Evolutionary conservation across 1,140 invertebrate species (phyloP).

Genomic region (Pseudomyrmex flavicornis): DNA sequence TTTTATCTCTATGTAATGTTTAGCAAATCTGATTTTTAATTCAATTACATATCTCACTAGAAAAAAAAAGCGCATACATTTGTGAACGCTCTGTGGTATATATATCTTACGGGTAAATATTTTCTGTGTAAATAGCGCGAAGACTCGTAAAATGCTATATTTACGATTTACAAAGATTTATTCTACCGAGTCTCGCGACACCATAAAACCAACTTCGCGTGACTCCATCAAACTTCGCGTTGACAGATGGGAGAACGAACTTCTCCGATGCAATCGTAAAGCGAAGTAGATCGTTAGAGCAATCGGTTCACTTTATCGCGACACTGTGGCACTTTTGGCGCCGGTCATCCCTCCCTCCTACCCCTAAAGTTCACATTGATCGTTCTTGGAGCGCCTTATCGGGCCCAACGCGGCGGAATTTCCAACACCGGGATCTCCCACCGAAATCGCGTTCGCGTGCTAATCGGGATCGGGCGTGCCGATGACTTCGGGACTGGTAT

Average conservation of each 20-base stretch:
- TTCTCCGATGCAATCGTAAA: conserved; percentile 40
- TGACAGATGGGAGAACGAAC: conserved; percentile 4
- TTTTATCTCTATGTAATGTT: too few species aligned
- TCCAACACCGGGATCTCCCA: conserved; percentile 6
- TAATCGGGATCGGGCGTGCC: conserved; percentile 38
- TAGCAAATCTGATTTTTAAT: background rate
- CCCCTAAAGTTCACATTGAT: conserved; percentile 5
- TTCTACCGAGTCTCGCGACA: background rate
- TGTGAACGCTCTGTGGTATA: too few species aligned
- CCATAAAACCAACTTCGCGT: conserved; percentile 36
- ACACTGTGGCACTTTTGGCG: conserved; percentile 5
- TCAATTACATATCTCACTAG: background rate
- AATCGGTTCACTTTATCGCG: conserved; percentile 34
- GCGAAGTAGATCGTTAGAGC: conserved; percentile 32
- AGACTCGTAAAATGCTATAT: background rate
- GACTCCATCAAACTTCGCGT: conserved; percentile 19
- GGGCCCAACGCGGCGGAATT: background rate
- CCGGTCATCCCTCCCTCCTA: background rate
- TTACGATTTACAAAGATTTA: conserved; percentile 24
- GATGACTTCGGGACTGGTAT: conserved; percentile 34
- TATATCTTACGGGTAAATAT: too few species aligned
- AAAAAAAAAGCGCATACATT: background rate
- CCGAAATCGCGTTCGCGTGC: conserved; percentile 14
- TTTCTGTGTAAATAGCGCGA: too few species aligned
- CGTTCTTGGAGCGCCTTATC: conserved; percentile 17